Base-by-base conservation (phyloP, 2,113 vertebrate genomes). In the Mirounga angustirostris region DNA sequence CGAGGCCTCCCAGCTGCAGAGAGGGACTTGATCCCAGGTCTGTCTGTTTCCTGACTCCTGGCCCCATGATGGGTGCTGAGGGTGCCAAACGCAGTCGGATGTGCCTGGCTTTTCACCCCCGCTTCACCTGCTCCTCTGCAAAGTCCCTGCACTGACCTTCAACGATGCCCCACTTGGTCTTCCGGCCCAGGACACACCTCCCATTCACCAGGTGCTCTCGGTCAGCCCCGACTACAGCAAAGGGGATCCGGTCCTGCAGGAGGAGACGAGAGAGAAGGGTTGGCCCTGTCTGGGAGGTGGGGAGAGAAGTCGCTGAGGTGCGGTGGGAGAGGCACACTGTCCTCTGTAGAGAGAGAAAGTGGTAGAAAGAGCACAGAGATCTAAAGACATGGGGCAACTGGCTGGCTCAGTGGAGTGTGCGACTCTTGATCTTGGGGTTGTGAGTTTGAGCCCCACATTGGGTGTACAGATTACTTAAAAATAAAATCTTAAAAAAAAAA, bases 131-230 rank as follows among this genome's bases (percentile, higher is more conserved):
- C 4, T 2, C 56, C 28, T 30, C 30, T 8, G 82, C 26, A 9
- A 5, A 1, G 16, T 1, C 11, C 63, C 52, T 14, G 65, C 59
- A 95, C 97, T 98, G 96, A 99, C 99, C 99, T 99, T 99, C 99
- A 16, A 99, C 99, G 97, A 99, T 99, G 61, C 99, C 99, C 99
- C 99, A 99, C 97, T 99, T 99, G 65, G 99, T 99, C 98, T 99
- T 99, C 79, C 99, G 99, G 84, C 99, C 99, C 98, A 99, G 98
- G 91, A 99, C 99, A 76, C 99, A 99, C 98, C 99, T 99, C 91
- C 99, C 99, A 0, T 99, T 99, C 97, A 99, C 99, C 89, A 99
- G 98, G 97, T 99, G 99, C 95, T 99, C 99, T 96, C 99, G 99
- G 98, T 99, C 99, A 0, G 99, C 99, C 54, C 99, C 99, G 1